phyloP scores from a whole-genome alignment of 2,113 vertebrate species.

The Fukomys damarensis region DNA sequence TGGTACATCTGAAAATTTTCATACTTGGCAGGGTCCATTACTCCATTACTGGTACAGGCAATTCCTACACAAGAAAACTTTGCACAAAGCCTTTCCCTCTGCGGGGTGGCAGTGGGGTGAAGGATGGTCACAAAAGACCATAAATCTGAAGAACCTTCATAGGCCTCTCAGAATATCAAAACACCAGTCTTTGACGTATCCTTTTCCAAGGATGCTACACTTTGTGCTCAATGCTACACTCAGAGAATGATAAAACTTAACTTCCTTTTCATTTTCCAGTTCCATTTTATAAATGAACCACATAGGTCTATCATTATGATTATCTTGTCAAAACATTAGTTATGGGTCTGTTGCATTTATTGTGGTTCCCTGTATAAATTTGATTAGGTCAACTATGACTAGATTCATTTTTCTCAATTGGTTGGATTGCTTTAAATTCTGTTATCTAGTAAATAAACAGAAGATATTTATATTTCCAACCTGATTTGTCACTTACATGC shows the following conservation, averaged over 20 bases:
- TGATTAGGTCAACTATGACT: background rate
- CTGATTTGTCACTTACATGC: background rate
- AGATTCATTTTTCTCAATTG: background rate
- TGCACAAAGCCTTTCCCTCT: background rate
- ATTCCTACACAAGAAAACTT: too few species aligned
- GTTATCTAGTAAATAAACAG: background rate
- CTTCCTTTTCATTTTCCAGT: background rate
- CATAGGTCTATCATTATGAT: background rate
- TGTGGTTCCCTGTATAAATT: background rate
- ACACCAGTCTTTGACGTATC: background rate
- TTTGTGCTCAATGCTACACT: background rate
- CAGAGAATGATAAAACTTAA: background rate
- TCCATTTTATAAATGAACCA: background rate
- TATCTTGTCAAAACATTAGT: background rate
- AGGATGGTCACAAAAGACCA: accelerated
- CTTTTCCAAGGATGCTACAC: background rate
- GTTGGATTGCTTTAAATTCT: slow-evolving; percentile 38
- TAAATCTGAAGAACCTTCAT: background rate
- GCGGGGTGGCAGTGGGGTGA: too few species aligned
- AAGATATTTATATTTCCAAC: background rate
- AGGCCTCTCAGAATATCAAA: background rate
- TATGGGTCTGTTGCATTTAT: background rate
- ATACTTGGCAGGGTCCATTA: background rate
- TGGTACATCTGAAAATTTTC: background rate
- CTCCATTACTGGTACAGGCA: too few species aligned